phyloP scores from a whole-genome alignment of 2,113 vertebrate genomes.

The Alosa alosa region DNA sequence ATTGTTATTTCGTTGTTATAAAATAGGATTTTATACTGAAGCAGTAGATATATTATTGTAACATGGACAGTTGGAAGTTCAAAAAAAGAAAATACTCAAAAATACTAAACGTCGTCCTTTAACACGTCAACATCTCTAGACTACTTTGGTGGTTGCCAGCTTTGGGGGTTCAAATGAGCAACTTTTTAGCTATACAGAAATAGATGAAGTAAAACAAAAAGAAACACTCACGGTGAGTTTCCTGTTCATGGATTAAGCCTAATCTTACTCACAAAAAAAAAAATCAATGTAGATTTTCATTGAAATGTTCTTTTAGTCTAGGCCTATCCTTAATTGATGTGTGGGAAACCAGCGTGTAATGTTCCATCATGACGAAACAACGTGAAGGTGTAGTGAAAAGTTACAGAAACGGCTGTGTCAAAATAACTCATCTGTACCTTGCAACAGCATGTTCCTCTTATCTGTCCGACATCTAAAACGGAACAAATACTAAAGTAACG shows the following conservation, averaged over 20 bases:
- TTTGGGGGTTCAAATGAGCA: neutral
- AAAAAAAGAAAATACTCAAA: neutral
- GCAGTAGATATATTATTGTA: neutral
- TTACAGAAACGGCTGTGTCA: neutral
- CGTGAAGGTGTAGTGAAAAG: neutral
- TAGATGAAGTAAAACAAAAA: neutral
- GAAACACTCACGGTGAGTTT: neutral
- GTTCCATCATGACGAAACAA: neutral
- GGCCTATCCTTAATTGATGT: neutral
- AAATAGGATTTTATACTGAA: neutral
- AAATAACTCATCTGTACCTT: neutral
- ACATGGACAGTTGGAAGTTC: neutral
- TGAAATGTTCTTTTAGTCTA: neutral
- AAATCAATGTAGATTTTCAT: neutral
- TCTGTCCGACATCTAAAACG: neutral
- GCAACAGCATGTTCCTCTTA: slow-evolving; percentile 4
- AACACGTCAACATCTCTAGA: neutral
- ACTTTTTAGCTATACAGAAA: neutral
- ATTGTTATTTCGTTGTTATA: neutral
- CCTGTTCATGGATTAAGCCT: neutral
- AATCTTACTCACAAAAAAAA: neutral
- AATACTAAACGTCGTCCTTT: neutral
- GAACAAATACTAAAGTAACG: neutral
- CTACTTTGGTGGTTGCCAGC: neutral
- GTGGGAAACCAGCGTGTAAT: neutral